These are phyloP conservation scores for Acanthosepion esculentum DNA, from an alignment of 2,888 invertebrate species.

Conservation along the genomic window DNA sequence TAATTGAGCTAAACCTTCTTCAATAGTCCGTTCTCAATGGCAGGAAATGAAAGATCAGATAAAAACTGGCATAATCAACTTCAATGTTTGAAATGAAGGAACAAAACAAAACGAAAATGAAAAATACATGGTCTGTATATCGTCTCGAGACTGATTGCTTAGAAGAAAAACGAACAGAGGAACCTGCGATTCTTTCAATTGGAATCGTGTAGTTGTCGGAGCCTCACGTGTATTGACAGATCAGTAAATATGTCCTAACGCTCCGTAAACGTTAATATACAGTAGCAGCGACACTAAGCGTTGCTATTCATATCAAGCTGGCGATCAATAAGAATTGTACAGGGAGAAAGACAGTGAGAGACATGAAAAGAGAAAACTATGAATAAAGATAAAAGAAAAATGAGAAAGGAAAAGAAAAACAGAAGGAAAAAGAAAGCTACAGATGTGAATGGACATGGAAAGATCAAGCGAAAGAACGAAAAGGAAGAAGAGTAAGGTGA, in stretches of 20 bases:
- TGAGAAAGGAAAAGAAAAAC: background rate
- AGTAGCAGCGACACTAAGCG: background rate
- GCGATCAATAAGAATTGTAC: background rate
- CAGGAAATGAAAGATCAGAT: constrained; percentile 14
- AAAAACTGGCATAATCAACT: background rate
- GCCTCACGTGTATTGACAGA: background rate
- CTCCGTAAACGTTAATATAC: background rate
- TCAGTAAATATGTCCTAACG: background rate
- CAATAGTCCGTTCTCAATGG: background rate
- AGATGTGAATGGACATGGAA: background rate
- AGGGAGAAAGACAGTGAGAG: background rate
- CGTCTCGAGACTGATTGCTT: background rate
- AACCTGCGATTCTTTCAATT: background rate
- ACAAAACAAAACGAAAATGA: background rate
- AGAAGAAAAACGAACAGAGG: background rate
- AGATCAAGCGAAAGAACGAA: background rate
- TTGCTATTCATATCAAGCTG: background rate
- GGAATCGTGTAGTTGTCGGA: background rate
- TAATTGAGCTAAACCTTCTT: background rate
- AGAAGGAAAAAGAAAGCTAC: background rate
- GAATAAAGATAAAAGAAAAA: background rate
- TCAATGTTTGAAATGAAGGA: background rate
- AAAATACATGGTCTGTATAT: background rate
- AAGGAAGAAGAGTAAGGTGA: no score
- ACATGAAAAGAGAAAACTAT: background rate